Evolutionary conservation across 1,140 invertebrate species (phyloP).

Genomic region (Drosophila orosa): DNA sequence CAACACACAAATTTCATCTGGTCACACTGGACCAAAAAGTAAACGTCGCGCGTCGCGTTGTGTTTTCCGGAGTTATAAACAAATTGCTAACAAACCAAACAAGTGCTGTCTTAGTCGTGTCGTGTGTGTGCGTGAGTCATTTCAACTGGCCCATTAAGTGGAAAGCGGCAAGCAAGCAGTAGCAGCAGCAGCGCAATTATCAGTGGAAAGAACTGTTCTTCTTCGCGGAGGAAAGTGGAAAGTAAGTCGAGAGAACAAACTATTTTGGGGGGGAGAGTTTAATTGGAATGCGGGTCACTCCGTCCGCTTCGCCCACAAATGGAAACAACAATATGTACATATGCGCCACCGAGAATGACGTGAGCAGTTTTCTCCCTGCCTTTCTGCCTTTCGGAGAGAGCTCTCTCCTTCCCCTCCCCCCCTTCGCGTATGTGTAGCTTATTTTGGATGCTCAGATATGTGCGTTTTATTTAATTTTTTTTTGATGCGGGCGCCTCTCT

Average conservation of each 20-base stretch:
- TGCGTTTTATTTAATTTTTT: constrained; percentile 5
- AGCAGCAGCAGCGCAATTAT: constrained; percentile 6
- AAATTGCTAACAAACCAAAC: constrained; percentile 12
- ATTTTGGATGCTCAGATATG: constrained; percentile 17
- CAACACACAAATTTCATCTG: too few species aligned
- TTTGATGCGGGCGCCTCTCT: constrained; percentile 1
- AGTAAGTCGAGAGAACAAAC: constrained; percentile 22
- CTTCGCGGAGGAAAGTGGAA: constrained; percentile 30
- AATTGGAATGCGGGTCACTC: constrained; percentile 19
- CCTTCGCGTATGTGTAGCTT: neutral
- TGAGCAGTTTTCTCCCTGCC: constrained; percentile 15
- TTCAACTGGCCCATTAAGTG: neutral
- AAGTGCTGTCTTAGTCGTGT: neutral
- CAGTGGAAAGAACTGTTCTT: constrained; percentile 27
- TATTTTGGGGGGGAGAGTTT: neutral
- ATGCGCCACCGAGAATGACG: constrained; percentile 9
- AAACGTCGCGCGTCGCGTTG: too few species aligned
- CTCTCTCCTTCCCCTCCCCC: neutral
- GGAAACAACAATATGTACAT: constrained; percentile 1
- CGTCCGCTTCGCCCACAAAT: neutral
- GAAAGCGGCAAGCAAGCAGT: neutral
- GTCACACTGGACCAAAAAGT: too few species aligned
- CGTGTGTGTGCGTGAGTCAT: constrained; percentile 31
- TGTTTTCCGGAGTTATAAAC: constrained; percentile 2
- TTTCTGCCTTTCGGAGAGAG: neutral